Evolutionary conservation across 2,888 invertebrate species (phyloP).

Genomic region (Andrena haemorrhoa): DNA sequence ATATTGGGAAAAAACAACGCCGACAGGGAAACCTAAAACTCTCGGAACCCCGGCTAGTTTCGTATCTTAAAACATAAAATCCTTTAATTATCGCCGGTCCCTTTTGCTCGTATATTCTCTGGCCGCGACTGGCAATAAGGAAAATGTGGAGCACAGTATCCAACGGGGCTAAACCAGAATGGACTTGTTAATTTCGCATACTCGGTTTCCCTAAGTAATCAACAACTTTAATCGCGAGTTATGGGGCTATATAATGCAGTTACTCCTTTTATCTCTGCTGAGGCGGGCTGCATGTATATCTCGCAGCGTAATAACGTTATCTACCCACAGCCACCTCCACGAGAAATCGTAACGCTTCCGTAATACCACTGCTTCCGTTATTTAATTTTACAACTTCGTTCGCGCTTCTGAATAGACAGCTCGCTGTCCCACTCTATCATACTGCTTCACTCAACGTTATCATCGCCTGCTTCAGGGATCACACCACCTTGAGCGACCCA

Average conservation of each 20-base stretch:
- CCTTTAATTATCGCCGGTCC: background rate
- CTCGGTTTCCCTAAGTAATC: slow-evolving; percentile 57
- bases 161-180: slow-evolving; percentile 21
- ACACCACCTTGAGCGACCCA: background rate
- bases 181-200: slow-evolving; percentile 51
- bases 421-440: background rate
- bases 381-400: slow-evolving; percentile 43
- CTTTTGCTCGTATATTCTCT: background rate
- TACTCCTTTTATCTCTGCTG: slow-evolving; percentile 65
- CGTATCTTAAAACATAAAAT: background rate
- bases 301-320: slow-evolving; percentile 62
- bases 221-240: slow-evolving; percentile 66
- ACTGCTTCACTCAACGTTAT: background rate
- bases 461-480: background rate
- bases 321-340: slow-evolving; percentile 34
- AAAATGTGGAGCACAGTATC: background rate
- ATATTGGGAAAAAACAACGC: too few species aligned
- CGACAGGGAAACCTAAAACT: background rate
- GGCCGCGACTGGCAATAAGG: slow-evolving; percentile 12
- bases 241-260: slow-evolving; percentile 55
- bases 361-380: slow-evolving; percentile 44
- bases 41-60: background rate
- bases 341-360: slow-evolving; percentile 47
- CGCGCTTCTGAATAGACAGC: background rate
- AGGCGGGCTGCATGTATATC: slow-evolving; percentile 47